Conservation (phyloP, 2,888 invertebrate genomes). For the Tetragonula carbonaria region DNA sequence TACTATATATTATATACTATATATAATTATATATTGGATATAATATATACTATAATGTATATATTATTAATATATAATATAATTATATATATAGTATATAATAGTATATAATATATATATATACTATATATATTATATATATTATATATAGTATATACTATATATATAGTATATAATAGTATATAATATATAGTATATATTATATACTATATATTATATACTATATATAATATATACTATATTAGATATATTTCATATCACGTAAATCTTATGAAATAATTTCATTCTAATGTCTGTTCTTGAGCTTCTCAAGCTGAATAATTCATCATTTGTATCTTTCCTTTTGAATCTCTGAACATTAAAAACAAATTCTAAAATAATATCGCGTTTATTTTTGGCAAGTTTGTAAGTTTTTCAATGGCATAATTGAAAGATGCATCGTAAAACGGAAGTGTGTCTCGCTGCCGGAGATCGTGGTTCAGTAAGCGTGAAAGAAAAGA, state of each 20-base stretch:
- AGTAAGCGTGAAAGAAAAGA: constrained; percentile 42
- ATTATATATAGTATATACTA: too few relatives aligned
- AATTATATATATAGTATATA: too few relatives aligned
- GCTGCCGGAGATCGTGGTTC: constrained; percentile 35
- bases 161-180: too few relatives aligned
- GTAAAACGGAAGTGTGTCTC: constrained; percentile 28
- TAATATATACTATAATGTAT: too few relatives aligned
- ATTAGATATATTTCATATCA: too few relatives aligned
- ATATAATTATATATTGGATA: too few relatives aligned
- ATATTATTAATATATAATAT: too few relatives aligned
- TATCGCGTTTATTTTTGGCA: background rate
- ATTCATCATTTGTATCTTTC: background rate
- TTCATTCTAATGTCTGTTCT: background rate
- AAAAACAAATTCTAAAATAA: background rate
- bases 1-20: too few relatives aligned
- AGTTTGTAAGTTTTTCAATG: constrained; percentile 1
- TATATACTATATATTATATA: too few relatives aligned
- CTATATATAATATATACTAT: background rate
- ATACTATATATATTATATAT: too few relatives aligned
- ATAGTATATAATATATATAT: too few relatives aligned
- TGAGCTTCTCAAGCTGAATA: background rate
- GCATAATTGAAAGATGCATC: background rate
- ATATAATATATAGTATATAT: background rate
- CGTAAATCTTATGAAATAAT: background rate
- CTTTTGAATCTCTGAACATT: background rate